Evolutionary conservation across 2,888 invertebrate genomes (phyloP).

Genomic region (Caenorhabditis imperialis): DNA sequence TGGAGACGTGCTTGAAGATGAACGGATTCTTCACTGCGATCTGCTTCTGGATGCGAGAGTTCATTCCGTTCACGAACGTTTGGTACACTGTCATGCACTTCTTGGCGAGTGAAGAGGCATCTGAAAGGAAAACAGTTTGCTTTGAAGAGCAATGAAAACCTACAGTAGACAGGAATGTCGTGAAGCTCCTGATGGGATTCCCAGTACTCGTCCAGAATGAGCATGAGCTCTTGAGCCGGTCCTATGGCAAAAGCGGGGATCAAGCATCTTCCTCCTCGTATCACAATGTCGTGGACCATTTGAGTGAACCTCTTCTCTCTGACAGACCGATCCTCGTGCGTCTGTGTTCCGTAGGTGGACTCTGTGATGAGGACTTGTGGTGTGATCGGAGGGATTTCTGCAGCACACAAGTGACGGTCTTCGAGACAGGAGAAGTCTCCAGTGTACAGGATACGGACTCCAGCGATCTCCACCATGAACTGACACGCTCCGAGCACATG

Average conservation of each 20-base stretch:
- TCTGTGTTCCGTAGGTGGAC: constrained; percentile 98
- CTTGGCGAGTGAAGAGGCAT: constrained; percentile 97
- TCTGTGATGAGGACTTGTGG: constrained; percentile 98
- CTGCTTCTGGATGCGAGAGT: constrained; percentile 94
- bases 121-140: constrained; percentile 53
- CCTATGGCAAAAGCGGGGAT: constrained; percentile 99
- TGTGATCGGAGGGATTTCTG: constrained; percentile 94
- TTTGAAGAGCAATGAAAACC: constrained; percentile 9
- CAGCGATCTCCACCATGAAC: constrained; percentile 99
- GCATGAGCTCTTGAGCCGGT: constrained; percentile 84
- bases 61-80: constrained; percentile 99
- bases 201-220: constrained; percentile 91
- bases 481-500: constrained; percentile 99
- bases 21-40: constrained; percentile 99
- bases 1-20: constrained; percentile 92
- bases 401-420: constrained; percentile 98
- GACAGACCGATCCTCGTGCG: constrained; percentile 97
- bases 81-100: constrained; percentile 99
- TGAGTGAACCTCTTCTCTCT: constrained; percentile 88
- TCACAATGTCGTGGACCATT: constrained; percentile 90
- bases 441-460: constrained; percentile 86
- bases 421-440: constrained; percentile 99
- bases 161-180: constrained; percentile 95
- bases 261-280: constrained; percentile 95
- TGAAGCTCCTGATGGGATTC: constrained; percentile 95